These are phyloP conservation scores for Cydia amplana DNA, from an alignment of 1,140 invertebrate genomes.

Conservation along the genomic window DNA sequence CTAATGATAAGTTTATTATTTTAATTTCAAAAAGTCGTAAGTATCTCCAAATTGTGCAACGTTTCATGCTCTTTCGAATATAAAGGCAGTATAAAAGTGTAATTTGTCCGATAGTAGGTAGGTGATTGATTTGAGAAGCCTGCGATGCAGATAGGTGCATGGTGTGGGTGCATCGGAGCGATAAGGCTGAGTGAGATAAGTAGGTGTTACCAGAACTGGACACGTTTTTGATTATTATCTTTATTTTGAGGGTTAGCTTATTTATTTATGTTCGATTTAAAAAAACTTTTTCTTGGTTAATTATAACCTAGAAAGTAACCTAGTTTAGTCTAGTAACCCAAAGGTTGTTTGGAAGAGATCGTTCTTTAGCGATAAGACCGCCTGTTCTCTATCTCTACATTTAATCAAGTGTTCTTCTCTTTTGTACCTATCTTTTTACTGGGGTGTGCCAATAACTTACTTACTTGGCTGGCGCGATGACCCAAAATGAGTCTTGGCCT, in stretches of 20 bases:
- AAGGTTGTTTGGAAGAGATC: no score
- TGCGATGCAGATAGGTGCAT: slow-evolving; percentile 61
- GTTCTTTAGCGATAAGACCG: no score
- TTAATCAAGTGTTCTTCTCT: no score
- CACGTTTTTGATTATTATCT: slow-evolving; percentile 25
- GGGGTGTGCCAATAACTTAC: no score
- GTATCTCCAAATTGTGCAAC: background rate
- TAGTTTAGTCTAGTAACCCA: no score
- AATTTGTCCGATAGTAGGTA: slow-evolving; percentile 70
- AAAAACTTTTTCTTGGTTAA: no score
- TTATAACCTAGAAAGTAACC: no score
- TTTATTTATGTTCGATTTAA: background rate
- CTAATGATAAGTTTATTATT: background rate
- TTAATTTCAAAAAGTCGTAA: background rate
- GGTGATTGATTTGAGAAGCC: slow-evolving; percentile 78
- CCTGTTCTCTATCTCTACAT: no score
- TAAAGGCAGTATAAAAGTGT: slow-evolving; percentile 61
- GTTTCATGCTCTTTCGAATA: background rate
- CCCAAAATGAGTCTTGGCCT: no score
- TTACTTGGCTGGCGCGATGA: no score
- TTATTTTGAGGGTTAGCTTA: background rate
- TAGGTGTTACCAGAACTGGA: slow-evolving; percentile 27
- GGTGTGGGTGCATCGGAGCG: slow-evolving; percentile 51
- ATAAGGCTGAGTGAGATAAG: slow-evolving; percentile 48
- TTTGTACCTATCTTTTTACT: no score